Percentiles rank a stretch among this genome's conserved stretches.
Conservation (phyloP, 2,113 vertebrate species). For the Orientallactaga bullata region DNA sequence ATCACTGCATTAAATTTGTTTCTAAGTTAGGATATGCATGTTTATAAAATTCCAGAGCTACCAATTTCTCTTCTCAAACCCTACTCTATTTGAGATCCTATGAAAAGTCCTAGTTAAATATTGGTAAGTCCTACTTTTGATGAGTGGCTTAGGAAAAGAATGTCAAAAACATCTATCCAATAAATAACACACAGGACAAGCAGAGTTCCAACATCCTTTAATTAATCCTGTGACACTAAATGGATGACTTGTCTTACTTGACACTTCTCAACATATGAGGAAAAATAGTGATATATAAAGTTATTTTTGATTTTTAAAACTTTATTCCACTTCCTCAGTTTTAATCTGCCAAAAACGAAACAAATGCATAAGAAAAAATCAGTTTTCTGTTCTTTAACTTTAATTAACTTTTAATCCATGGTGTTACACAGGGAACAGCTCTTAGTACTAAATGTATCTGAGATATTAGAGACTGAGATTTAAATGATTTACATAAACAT, state of each 20-base stretch:
- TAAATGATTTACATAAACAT: conserved; percentile 87
- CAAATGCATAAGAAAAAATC: conserved; percentile 82
- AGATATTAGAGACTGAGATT: conserved; percentile 82
- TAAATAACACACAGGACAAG: conserved; percentile 70
- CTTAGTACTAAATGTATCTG: conserved; percentile 82
- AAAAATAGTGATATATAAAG: conserved; percentile 76
- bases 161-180: conserved; percentile 63
- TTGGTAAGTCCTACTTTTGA: conserved; percentile 49
- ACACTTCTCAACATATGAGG: conserved; percentile 30
- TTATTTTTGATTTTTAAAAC: conserved; percentile 68
- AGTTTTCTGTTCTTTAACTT: conserved; percentile 79
- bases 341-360: conserved; percentile 82
- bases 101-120: conserved; percentile 42
- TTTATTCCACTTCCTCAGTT: conserved; percentile 75
- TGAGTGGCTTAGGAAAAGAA: conserved; percentile 16
- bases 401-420: conserved; percentile 88
- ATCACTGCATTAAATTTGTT: conserved; percentile 41
- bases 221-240: conserved; percentile 51
- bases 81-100: conserved; percentile 7
- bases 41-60: background rate
- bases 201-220: conserved; percentile 64
- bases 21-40: conserved; percentile 34
- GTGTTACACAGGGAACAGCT: conserved; percentile 76
- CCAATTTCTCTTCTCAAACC: background rate
- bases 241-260: conserved; percentile 75